These are phyloP conservation scores for Zaprionus davidi DNA, from an alignment of 1,140 invertebrate species.

Conservation along the genomic window DNA sequence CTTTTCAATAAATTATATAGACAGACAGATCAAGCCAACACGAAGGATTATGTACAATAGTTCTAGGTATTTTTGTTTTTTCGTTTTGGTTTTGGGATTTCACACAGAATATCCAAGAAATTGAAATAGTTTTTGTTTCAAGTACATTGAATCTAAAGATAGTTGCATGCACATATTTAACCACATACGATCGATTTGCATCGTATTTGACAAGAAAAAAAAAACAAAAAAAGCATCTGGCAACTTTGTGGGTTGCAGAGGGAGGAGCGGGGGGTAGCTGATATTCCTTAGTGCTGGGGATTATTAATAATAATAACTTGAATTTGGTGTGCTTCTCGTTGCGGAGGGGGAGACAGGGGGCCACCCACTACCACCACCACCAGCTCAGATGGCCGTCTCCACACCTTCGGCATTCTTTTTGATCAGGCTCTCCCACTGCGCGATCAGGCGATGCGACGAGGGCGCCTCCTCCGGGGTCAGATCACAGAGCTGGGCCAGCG, in stretches of 20 bases:
- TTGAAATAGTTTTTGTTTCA: conserved; percentile 33
- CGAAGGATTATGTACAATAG: conserved; percentile 74
- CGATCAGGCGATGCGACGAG: conserved; percentile 86
- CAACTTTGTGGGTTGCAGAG: not conserved
- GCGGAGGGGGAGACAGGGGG: not conserved
- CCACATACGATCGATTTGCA: not conserved
- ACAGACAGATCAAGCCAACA: conserved; percentile 56
- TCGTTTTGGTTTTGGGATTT: conserved; percentile 15
- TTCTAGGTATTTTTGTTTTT: conserved; percentile 10
- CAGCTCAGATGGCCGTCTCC: conserved; percentile 54
- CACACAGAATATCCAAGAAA: conserved; percentile 33
- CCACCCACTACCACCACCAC: not conserved
- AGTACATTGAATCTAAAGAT: conserved; percentile 65
- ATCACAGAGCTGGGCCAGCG: conserved; percentile 86
- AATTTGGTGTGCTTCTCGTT: conserved; percentile 67
- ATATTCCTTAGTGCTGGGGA: conserved; percentile 41
- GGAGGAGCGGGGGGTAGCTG: not conserved
- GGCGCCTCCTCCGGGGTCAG: conserved; percentile 86
- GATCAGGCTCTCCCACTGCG: conserved; percentile 87
- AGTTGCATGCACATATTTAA: conserved; percentile 49
- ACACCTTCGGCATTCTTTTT: conserved; percentile 85
- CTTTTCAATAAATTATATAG: conserved; percentile 75
- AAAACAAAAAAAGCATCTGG: conserved; percentile 6
- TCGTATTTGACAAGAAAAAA: not conserved
- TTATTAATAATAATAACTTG: conserved; percentile 67